Evolutionary conservation across 2,888 invertebrate species (phyloP), one percentile per base, ranked within the genome.

Genomic region (Folsomia candida): DNA sequence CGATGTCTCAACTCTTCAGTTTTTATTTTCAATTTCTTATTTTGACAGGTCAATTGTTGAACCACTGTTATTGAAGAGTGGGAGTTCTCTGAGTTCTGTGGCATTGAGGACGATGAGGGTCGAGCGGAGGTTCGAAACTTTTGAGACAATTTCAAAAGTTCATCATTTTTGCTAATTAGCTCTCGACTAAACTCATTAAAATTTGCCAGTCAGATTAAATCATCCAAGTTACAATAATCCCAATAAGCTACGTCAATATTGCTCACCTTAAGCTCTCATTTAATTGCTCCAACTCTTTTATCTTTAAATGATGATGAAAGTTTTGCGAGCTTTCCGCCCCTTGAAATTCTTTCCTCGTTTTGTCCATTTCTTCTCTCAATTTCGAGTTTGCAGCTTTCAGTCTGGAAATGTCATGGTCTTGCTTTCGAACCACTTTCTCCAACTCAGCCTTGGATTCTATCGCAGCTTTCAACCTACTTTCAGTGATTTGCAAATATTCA

Each of bases 401-500:
- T 59, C 67, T 28, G 18, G 57, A 1, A 9, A 28, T 63, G 70
- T 66, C 60, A 29, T 63, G 51, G 27, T 64, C 29, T 26, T 70
- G 58, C 18, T 70, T 59, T n/a, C 69, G 62, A 1, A 75, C 51
- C 18, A 18, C 54, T 20, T 62, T 51, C 26, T 77, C 68, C 18
- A 77, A 61, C 9, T 69, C 24, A 1, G 37, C 27, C 60, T 70
- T 70, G 3, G 47, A 61, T 18, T 72, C 66, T 0, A 69, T 37
- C 3, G 68, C 51, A 24, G 69, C 71, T 11, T 47, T 26, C 2
- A 75, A 29, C 26, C 71, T 60, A 14, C 67, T 72, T 28, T 78
- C 79, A 14, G 74, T 72, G n/a, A 77, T 26, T 29, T 78, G 71
- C 9, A 79, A 61, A n/a, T 77, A 67, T 51, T 78, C 79, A 2